Evolutionary conservation across 2,113 vertebrate genomes (phyloP), one percentile per base, ranked within the genome.

Genomic region (Falcunculus frontatus): DNA sequence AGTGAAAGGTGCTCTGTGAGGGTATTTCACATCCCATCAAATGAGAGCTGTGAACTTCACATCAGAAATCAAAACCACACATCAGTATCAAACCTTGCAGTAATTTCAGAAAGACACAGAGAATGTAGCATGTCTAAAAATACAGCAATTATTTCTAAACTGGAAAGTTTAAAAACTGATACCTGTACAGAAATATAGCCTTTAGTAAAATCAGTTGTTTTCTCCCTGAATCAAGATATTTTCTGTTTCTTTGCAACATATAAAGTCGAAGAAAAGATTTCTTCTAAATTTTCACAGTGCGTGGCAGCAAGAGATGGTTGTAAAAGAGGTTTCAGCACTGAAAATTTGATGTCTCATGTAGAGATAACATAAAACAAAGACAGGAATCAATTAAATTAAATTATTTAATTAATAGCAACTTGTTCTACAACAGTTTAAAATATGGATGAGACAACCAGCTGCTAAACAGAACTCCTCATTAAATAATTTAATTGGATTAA

Each of bases 401-500:
- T 94, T 91, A 92, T 86, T 96, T 94, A 94, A 91, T 83, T 81
- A 93, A 84, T 14, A 78, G 37, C n/a, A 95, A 93, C 96, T 91
- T 95, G 76, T 89, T 77, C 89, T 81, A 90, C 65, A 96, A 77
- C 56, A 87, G 76, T 84, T 96, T 93, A 89, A 97, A 97, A 97
- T 94, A 95, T 93, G 64, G 44, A 97, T 93, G 90, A 97, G 97
- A 82, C 39, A 59, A 67, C 62, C 91, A 97, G 94, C 90, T 96
- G 95, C 91, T 95, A 92, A 93, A 95, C 50, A 93, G 90, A 92
- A 94, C 76, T 93, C 91, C 78, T 95, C 92, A 91, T 85, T 96
- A 93, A 96, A 96, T 96, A 95, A 96, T 97, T 97, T 91, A 96
- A 96, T 41, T 87, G 55, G 42, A 74, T 90, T 90, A 82, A 88